Evolutionary conservation across 2,113 vertebrate genomes (phyloP).

Genomic region (Montifringilla adamsi): DNA sequence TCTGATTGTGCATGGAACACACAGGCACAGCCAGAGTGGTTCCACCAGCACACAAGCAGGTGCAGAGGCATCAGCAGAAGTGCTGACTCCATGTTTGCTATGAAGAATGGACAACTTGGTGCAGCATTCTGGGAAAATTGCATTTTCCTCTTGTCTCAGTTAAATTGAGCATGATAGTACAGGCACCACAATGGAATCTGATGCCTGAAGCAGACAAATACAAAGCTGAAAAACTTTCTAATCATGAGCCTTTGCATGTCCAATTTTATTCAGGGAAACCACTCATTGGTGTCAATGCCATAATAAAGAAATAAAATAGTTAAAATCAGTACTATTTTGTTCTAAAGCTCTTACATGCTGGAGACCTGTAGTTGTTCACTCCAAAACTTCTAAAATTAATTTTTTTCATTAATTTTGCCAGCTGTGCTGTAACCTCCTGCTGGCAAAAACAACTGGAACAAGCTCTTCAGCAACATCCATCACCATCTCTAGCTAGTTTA

Average conservation of each 20-base stretch:
- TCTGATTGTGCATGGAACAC: rapidly evolving
- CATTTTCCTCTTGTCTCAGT: not conserved
- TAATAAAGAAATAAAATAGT: not conserved
- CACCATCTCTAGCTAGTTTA: not conserved
- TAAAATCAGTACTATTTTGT: not conserved
- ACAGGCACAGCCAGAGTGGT: not conserved
- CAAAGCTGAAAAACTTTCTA: not conserved
- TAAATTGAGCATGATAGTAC: not conserved
- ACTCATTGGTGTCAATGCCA: not conserved
- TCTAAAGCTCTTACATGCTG: not conserved
- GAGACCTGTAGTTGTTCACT: not conserved
- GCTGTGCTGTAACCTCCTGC: not conserved
- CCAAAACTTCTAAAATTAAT: not conserved
- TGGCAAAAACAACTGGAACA: not conserved
- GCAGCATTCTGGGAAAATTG: not conserved
- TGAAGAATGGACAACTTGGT: not conserved
- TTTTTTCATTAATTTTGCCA: not conserved
- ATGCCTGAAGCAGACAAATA: not conserved
- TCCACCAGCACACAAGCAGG: not conserved
- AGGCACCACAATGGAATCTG: not conserved
- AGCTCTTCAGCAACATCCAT: not conserved
- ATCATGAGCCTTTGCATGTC: not conserved
- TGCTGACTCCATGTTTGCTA: not conserved
- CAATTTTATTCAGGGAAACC: not conserved
- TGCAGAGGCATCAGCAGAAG: not conserved